phyloP scores from a whole-genome alignment of 2,797 vertebrate species.

The Cyclura pinguis region DNA sequence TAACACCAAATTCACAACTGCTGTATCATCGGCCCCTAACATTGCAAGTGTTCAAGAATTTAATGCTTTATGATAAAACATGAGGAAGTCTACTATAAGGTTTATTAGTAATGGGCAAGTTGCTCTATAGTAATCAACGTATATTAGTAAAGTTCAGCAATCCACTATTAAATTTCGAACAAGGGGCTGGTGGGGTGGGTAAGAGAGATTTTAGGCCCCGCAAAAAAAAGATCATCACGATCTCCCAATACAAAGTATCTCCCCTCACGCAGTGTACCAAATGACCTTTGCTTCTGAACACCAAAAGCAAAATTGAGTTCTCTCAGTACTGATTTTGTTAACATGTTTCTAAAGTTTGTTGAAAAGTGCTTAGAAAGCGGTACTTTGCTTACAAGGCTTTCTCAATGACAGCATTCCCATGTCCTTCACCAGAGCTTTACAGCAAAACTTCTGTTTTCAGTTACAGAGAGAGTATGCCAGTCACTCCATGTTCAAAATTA shows the following conservation, averaged over 20 bases:
- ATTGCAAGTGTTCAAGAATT: background rate
- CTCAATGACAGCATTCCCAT: background rate
- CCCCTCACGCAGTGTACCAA: background rate
- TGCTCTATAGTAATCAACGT: background rate
- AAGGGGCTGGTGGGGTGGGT: background rate
- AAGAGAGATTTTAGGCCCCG: background rate
- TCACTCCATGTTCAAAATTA: slow-evolving; percentile 8
- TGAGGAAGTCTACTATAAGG: background rate
- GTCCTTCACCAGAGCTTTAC: background rate
- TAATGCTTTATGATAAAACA: background rate
- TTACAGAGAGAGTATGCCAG: slow-evolving; percentile 19
- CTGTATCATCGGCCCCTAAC: background rate
- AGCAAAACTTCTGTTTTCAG: background rate
- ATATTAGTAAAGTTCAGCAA: background rate
- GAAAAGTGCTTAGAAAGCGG: background rate
- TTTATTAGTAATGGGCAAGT: background rate
- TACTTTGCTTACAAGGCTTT: background rate
- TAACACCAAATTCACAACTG: background rate
- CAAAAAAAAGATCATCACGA: background rate
- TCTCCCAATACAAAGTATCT: background rate
- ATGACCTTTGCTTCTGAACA: background rate
- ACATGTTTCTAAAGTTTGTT: slow-evolving; percentile 1
- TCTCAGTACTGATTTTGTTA: slow-evolving; percentile 4
- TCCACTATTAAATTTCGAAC: background rate
- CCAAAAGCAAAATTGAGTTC: background rate